These are phyloP conservation scores for Psittacula derbiana DNA, from an alignment of 2,797 vertebrate species.

Conservation along the genomic window DNA sequence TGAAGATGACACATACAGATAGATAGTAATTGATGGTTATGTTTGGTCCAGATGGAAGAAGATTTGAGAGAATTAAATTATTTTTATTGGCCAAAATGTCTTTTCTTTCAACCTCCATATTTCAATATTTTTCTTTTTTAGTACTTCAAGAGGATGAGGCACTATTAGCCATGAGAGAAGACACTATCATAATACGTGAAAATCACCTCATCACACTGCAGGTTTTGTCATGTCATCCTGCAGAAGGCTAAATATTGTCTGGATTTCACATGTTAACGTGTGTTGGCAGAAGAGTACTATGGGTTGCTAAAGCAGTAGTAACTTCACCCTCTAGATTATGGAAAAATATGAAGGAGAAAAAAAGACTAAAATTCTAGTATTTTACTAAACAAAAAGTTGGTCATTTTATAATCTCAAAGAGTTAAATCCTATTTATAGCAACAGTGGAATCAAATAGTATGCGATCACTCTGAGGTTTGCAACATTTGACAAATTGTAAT, in stretches of 20 bases:
- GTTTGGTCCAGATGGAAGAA: background rate
- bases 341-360: background rate
- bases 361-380: constrained; percentile 8
- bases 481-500: constrained; percentile 82
- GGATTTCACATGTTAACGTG: background rate
- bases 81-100: background rate
- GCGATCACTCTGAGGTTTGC: constrained; percentile 72
- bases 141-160: background rate
- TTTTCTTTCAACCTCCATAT: background rate
- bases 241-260: background rate
- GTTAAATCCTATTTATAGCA: constrained; percentile 70
- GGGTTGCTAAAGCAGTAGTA: background rate
- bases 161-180: background rate
- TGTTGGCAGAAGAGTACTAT: background rate
- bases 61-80: background rate
- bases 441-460: constrained; percentile 68
- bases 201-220: background rate
- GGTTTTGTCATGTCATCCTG: background rate
- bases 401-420: constrained; percentile 63
- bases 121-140: background rate
- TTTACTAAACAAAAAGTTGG: constrained; percentile 61
- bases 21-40: background rate
- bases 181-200: background rate
- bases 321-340: constrained; percentile 6
- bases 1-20: background rate